Base-by-base conservation (phyloP, 2,113 vertebrate species). In the Baryphthengus martii region DNA sequence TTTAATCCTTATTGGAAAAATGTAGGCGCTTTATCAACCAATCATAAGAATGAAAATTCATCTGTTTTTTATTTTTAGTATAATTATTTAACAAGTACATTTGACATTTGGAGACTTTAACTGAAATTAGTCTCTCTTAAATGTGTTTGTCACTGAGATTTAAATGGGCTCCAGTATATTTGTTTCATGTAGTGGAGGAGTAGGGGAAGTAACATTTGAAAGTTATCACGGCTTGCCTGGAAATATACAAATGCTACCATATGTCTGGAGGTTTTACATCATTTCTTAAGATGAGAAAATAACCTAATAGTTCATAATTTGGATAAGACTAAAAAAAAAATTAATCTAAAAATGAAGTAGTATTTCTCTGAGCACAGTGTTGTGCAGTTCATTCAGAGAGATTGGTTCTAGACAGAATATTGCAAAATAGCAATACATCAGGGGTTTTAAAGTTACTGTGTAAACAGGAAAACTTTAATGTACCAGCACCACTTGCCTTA, bases 161-260 rank as follows among this genome's bases (percentile, higher is more conserved):
- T 93, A 94, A 93, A 84, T 84, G 83, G 37, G 28, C 76, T 90
- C 35, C 85, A 81, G 42, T 86, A 8, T 90, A 67, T 95, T 95
- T 94, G 79, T 91, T 96, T 86, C 83, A 49, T 84, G 33, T 65
- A 85, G 72, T 83, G 93, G 88, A 90, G 93, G 90, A 97, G 82
- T 90, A 86, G 88, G 90, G 82, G 90, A 96, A 96, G 20, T 49
- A 49, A 49, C 47, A 49, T 96, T 96, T 94, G 95, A 95, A 96
- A 96, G 93, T 88, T 96, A 91, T 81, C 88, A 81, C 70, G 4
- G 24, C 85, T 90, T 93, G 86, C 91, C 80, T 96, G 79, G 33
- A 96, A 95, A 73, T 90, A 45, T 44, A 81, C 72, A 94, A 93
- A 96, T 88, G 83, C 59, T 96, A 88, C 93, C 90, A 92, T 96